phyloP scores from a whole-genome alignment of 1,140 invertebrate genomes.

The Drosophila insularis region DNA sequence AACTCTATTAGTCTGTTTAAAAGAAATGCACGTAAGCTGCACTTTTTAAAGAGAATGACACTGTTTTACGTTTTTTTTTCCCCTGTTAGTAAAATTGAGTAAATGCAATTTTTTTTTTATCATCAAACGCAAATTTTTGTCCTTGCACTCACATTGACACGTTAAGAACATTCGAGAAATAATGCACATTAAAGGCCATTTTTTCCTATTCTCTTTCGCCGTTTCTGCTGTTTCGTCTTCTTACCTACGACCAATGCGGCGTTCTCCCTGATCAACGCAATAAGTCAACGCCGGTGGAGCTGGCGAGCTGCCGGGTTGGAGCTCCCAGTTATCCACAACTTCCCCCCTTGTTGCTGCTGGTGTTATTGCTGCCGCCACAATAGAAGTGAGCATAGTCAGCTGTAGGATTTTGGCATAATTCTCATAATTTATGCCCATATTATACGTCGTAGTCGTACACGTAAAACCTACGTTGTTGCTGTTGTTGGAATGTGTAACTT shows the following conservation, averaged over 20 bases:
- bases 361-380: conserved; percentile 49
- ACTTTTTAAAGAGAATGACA: not conserved
- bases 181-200: conserved; percentile 28
- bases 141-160: not conserved
- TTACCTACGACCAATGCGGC: conserved; percentile 73
- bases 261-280: conserved; percentile 66
- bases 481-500: conserved; percentile 39
- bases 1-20: not conserved
- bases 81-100: too few species aligned
- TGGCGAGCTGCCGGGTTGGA: conserved; percentile 21
- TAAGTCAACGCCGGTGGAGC: conserved; percentile 51
- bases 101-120: not conserved
- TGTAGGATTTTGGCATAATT: conserved; percentile 62
- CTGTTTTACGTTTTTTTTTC: too few species aligned
- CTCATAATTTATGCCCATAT: conserved; percentile 74
- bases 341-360: conserved; percentile 13
- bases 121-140: not conserved
- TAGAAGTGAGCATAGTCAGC: conserved; percentile 63
- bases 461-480: conserved; percentile 4
- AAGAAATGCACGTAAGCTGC: not conserved
- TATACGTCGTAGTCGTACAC: conserved; percentile 46
- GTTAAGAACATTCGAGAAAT: conserved; percentile 14
- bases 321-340: conserved; percentile 28
- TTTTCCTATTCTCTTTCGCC: conserved; percentile 10
- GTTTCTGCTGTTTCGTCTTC: conserved; percentile 29